Evolutionary conservation across 2,797 vertebrate species (phyloP), one percentile per base, ranked within the genome.

Genomic region (Vipera latastei): DNA sequence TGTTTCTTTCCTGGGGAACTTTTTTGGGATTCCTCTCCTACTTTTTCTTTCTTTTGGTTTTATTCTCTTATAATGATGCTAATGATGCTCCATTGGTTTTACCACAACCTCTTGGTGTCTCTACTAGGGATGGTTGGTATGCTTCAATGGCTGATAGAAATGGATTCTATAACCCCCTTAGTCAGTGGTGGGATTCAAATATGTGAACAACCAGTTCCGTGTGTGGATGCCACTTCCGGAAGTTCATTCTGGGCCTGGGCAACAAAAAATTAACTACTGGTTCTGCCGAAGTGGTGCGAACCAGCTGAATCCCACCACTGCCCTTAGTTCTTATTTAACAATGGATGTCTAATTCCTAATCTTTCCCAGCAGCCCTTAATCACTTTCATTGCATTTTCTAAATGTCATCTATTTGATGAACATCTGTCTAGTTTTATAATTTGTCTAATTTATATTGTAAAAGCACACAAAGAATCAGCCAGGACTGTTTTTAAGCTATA

Each of bases 401-500:
- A 93, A 91, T 88, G 18, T n/a, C 69, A 61, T 63, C 86, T 86
- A 56, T 93, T 91, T 91, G 65, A 93, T 89, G 86, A 93, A 91
- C 92, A 91, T 93, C 86, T 91, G 90, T 63, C 86, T 89, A 11
- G 90, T 91, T 38, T 93, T 88, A 91, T 91, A 83, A 91, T 88
- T 91, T 83, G 44, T 60, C 44, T 88, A 38, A 65, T 88, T 55
- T 92, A 65, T 73, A 86, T 90, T 53, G 65, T n/a, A 44, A 90
- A 90, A 73, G 38, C 38, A 90, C 28, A 63, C 61, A 88, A 48
- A 89, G 25, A 44, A 11, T 60, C 38, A 91, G 88, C 5, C 57
- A 92, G 57, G 65, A 61, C 48, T 38, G 56, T 20, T 88, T 61
- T 93, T 22, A 78, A 83, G 59, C 22, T n/a, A 53, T 90, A 93